phyloP scores from a whole-genome alignment of 2,888 invertebrate species.

The Metopia argyrocephala region DNA sequence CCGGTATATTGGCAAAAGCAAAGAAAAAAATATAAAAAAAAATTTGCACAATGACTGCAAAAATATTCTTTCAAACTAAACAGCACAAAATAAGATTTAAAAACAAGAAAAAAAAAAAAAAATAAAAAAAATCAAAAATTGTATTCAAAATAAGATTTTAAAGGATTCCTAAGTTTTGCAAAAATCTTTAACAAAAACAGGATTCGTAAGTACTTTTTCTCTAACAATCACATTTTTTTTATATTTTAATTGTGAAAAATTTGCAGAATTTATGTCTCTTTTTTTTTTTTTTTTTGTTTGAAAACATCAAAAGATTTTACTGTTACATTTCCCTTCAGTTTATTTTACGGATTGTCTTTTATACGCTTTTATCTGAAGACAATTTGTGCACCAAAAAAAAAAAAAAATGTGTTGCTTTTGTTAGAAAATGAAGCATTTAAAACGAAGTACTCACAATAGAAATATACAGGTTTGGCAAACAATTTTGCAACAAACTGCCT shows the following conservation, averaged over 20 bases:
- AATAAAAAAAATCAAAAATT: neutral
- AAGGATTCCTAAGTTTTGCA: too few relatives aligned
- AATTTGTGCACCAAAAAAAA: too few relatives aligned
- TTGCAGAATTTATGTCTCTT: neutral
- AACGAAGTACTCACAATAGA: too few relatives aligned
- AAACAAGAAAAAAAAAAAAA: slow-evolving; percentile 12
- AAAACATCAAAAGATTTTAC: neutral
- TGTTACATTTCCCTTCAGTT: neutral
- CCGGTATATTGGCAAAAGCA: slow-evolving; percentile 25
- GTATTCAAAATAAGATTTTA: neutral
- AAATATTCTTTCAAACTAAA: slow-evolving; percentile 4
- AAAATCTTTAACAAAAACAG: too few relatives aligned
- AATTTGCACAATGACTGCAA: neutral
- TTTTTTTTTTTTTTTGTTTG: neutral
- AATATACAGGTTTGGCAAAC: neutral
- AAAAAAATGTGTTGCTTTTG: too few relatives aligned
- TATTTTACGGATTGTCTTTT: neutral
- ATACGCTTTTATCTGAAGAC: too few relatives aligned
- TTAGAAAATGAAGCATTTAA: too few relatives aligned
- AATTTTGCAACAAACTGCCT: neutral
- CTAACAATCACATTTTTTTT: too few relatives aligned
- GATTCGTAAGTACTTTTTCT: too few relatives aligned
- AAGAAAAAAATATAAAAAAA: neutral
- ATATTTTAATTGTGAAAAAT: neutral
- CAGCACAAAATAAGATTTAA: neutral